Conservation (phyloP, 2,888 invertebrate species). For the Hirtodrosophila duncani region DNA sequence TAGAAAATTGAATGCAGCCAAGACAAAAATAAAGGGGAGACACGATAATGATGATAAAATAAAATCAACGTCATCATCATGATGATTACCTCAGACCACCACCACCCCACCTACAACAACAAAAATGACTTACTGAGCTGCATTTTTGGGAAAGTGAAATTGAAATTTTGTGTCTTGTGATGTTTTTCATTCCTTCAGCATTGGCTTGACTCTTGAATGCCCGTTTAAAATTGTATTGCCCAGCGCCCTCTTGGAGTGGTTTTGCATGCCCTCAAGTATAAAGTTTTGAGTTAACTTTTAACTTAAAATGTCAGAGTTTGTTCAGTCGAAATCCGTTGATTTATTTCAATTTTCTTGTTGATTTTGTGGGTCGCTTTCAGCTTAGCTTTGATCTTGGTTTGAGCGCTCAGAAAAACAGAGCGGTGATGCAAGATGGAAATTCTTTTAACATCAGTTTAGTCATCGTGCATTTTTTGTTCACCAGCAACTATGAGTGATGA, state of each 20-base stretch:
- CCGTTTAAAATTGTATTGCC: too few species aligned
- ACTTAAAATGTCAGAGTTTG: too few species aligned
- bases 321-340: constrained; percentile 62
- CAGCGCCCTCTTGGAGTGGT: too few species aligned
- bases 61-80: constrained; percentile 9
- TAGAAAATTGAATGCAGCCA: constrained; percentile 49
- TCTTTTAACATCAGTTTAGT: too few species aligned
- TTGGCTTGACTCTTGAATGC: constrained; percentile 1
- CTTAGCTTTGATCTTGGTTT: too few species aligned
- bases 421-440: too few species aligned
- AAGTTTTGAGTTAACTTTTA: too few species aligned
- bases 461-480: too few species aligned
- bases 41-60: constrained; percentile 7
- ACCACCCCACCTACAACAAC: constrained; percentile 10
- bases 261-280: too few species aligned
- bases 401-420: too few species aligned
- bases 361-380: constrained; percentile 34
- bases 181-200: constrained; percentile 29
- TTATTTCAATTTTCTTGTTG: constrained; percentile 33
- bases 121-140: too few species aligned
- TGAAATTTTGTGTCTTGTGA: constrained; percentile 20
- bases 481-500: too few species aligned
- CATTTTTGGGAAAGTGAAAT: constrained; percentile 57
- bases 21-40: constrained; percentile 10
- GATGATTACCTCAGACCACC: constrained; percentile 49